Evolutionary conservation across 2,113 vertebrate species (phyloP), one percentile per base, ranked within the genome.

Genomic region (Cynopterus brachyotis): DNA sequence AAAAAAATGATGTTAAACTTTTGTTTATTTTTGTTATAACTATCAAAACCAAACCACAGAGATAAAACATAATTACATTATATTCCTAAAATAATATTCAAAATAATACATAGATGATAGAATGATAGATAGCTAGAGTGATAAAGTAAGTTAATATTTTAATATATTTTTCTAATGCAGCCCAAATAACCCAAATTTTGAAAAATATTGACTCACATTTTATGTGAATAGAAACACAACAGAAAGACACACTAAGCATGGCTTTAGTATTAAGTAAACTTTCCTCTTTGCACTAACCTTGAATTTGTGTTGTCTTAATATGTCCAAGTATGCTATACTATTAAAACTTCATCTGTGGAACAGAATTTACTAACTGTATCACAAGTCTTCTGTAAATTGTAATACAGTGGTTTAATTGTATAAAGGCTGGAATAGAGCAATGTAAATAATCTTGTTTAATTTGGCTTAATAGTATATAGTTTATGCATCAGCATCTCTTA

Each of bases 341-440:
- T 72, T 70, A 70, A 60, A 89, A 83, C 92, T 91, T 94, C 9
- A 67, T 80, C 10, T 32, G 59, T 67, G 32, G 7, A 72, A 91
- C 4, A 95, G 94, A 80, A 94, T 26, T 72, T 28, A 50, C 9
- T 53, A 88, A 53, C 13, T 86, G 10, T 6, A 55, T 69, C 6
- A 37, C 59, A 90, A 92, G 9, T 83, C 69, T 42, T 93, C 37
- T 72, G 0, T 62, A 75, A 93, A 82, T 53, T 93, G 4, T 73
- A 73, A 69, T 76, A 30, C 9, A 76, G 30, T 94, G 10, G 4
- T 72, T 93, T 62, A 93, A 95, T 94, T 93, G 80, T 91, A 32
- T 69, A 88, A 22, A 78, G 17, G 4, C 60, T 81, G 12, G 0
- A 91, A n/a, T 42, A 84, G n/a, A 66, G 69, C 22, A 70, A 90